A percentile compares a stretch with the other conserved stretches of the same genome.
Evolutionary conservation across 2,113 vertebrate species (phyloP).

Genomic region (Mesocricetus auratus): DNA sequence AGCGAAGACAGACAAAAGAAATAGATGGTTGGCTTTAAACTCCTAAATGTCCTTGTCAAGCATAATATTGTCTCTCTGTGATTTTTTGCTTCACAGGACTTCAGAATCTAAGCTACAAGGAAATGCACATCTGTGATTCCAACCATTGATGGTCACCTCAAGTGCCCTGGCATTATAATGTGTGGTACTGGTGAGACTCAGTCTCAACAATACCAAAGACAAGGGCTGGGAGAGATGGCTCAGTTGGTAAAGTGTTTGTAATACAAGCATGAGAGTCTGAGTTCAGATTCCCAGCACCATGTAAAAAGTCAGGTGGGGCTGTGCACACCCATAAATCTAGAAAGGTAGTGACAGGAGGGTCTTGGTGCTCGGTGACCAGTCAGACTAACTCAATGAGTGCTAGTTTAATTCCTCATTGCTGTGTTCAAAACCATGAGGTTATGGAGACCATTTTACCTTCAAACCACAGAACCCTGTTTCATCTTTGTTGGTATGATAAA

Average conservation of each 20-base stretch:
- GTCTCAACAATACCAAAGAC: background rate
- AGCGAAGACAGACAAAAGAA: background rate
- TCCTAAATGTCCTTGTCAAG: background rate
- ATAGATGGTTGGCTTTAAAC: background rate
- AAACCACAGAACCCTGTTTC: background rate
- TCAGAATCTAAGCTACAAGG: background rate
- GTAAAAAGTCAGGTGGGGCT: background rate
- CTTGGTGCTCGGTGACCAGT: background rate
- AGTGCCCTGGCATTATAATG: background rate
- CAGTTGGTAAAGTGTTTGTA: background rate
- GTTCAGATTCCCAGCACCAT: background rate
- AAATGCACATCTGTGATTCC: accelerated
- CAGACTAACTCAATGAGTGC: background rate
- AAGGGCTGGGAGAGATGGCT: background rate
- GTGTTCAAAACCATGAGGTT: no score
- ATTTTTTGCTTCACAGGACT: background rate
- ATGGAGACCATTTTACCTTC: background rate
- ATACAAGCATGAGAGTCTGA: background rate
- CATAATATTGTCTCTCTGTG: accelerated
- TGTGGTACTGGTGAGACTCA: background rate
- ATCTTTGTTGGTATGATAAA: background rate
- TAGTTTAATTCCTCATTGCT: background rate
- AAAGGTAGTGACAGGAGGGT: background rate
- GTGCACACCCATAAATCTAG: background rate
- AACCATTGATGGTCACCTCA: accelerated